Evolutionary conservation across 2,888 invertebrate species (phyloP).

Genomic region (Choreutis nemorana): DNA sequence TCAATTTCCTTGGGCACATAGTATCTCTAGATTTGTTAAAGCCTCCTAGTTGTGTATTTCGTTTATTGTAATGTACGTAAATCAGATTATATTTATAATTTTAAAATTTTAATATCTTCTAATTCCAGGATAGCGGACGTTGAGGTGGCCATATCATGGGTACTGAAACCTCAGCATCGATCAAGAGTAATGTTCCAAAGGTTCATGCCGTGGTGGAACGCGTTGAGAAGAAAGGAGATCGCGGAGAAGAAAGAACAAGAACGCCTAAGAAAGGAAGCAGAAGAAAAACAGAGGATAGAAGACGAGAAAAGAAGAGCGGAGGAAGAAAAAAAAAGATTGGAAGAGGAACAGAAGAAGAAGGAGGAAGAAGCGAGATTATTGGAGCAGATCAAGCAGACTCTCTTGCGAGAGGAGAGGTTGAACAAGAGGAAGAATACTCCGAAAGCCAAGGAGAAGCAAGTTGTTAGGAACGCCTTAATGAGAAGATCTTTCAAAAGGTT

Average conservation of each 20-base stretch:
- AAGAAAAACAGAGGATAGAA: slow-evolving; percentile 3
- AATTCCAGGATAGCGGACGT: slow-evolving; percentile 57
- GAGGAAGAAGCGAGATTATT: slow-evolving; percentile 4
- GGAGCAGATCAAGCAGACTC: slow-evolving; percentile 7
- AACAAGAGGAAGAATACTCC: slow-evolving; percentile 6
- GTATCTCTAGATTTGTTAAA: too few species aligned
- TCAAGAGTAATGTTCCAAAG: slow-evolving; percentile 55
- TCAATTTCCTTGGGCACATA: too few species aligned
- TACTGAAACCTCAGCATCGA: slow-evolving; percentile 57
- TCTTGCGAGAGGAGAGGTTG: slow-evolving; percentile 3
- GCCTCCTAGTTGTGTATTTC: too few species aligned
- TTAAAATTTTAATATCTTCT: slow-evolving; percentile 1
- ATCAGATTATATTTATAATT: background rate
- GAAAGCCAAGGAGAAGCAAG: too few species aligned
- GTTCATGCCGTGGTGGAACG: slow-evolving; percentile 59
- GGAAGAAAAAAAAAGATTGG: slow-evolving; percentile 6
- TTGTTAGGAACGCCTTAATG: too few species aligned
- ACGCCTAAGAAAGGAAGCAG: slow-evolving; percentile 16
- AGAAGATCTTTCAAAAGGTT: too few species aligned
- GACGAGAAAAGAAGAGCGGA: slow-evolving; percentile 7
- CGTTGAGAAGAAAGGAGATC: slow-evolving; percentile 35
- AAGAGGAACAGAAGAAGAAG: slow-evolving; percentile 9
- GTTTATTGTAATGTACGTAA: slow-evolving; percentile 11
- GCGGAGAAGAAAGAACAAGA: slow-evolving; percentile 35
- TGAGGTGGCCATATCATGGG: slow-evolving; percentile 56